These are phyloP conservation scores for Erannis defoliaria DNA, from an alignment of 2,888 invertebrate species.

Conservation along the genomic window DNA sequence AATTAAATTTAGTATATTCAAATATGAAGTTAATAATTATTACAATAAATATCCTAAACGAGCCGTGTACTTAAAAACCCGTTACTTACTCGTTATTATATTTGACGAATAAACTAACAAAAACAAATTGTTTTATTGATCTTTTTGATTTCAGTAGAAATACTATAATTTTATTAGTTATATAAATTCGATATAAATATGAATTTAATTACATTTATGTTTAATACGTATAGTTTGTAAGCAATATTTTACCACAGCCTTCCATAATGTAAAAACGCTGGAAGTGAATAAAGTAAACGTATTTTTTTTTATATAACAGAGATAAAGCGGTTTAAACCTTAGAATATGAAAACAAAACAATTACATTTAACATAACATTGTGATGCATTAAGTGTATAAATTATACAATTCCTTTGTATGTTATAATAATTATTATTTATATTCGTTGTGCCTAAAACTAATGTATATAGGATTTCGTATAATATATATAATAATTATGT, in stretches of 20 bases:
- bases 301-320: neutral
- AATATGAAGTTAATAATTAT: slow-evolving; percentile 10
- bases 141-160: neutral
- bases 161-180: slow-evolving; percentile 11
- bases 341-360: slow-evolving; percentile 24
- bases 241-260: slow-evolving; percentile 28
- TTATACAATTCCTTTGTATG: slow-evolving; percentile 26
- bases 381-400: slow-evolving; percentile 9
- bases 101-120: slow-evolving; percentile 12
- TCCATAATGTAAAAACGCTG: slow-evolving; percentile 12
- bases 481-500: slow-evolving; percentile 6
- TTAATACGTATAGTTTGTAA: slow-evolving; percentile 28
- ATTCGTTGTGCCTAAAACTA: slow-evolving; percentile 28
- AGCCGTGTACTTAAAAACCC: neutral
- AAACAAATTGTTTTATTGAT: neutral
- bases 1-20: slow-evolving; percentile 13
- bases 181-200: slow-evolving; percentile 40
- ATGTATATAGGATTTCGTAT: slow-evolving; percentile 12
- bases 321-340: slow-evolving; percentile 17
- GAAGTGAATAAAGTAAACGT: slow-evolving; percentile 1
- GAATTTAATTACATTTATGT: slow-evolving; percentile 25
- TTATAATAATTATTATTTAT: slow-evolving; percentile 3
- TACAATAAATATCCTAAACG: slow-evolving; percentile 13
- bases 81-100: neutral
- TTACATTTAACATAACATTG: slow-evolving; percentile 15